phyloP scores from a whole-genome alignment of 2,888 invertebrate genomes.

The Apantesis nais region DNA sequence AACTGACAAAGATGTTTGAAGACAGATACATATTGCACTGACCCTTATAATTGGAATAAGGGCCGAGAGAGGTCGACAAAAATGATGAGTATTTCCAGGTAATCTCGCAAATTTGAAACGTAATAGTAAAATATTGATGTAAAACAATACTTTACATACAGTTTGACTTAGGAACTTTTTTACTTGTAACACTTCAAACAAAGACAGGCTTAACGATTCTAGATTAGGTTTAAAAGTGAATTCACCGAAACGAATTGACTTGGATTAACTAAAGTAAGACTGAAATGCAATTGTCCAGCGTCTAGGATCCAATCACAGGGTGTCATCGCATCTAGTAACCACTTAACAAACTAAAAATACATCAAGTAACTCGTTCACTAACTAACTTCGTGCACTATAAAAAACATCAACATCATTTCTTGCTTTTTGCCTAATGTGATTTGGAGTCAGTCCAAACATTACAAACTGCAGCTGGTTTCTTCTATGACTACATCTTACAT shows the following conservation, averaged over 20 bases:
- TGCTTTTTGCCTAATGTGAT: too few relatives aligned
- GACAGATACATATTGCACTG: background rate
- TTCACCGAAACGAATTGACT: slow-evolving; percentile 22
- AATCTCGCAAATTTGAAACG: background rate
- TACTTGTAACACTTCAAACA: slow-evolving; percentile 4
- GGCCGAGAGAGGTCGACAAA: background rate
- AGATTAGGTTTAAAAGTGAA: slow-evolving; percentile 16
- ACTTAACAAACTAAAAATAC: too few relatives aligned
- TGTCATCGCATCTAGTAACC: background rate
- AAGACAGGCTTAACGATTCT: background rate
- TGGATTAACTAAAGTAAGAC: slow-evolving; percentile 26
- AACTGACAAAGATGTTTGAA: background rate
- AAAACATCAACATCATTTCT: too few relatives aligned
- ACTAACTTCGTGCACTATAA: too few relatives aligned
- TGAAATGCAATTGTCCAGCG: slow-evolving; percentile 14
- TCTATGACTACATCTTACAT: too few relatives aligned
- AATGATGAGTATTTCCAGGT: background rate
- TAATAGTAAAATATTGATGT: background rate
- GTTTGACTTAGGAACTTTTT: slow-evolving; percentile 1
- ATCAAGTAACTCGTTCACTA: too few relatives aligned
- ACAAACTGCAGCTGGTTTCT: too few relatives aligned
- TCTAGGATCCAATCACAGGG: background rate
- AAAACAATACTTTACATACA: background rate
- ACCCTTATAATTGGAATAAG: background rate
- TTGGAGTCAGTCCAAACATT: too few relatives aligned